Percentiles rank a stretch among this genome's conserved stretches.
Evolutionary conservation across 1,140 invertebrate species (phyloP).

Genomic region (Battus philenor): DNA sequence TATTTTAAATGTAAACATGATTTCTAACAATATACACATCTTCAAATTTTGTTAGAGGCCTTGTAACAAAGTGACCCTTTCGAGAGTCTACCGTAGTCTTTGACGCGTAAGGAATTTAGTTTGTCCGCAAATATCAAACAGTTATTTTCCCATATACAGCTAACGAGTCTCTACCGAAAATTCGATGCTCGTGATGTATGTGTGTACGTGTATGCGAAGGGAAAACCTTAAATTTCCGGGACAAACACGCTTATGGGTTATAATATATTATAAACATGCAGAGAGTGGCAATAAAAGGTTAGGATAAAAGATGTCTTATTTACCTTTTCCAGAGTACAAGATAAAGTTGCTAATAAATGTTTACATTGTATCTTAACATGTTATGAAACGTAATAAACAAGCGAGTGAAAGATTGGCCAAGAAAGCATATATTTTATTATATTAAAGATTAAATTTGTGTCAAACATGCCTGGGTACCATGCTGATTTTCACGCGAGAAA

Average conservation of each 20-base stretch:
- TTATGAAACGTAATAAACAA: too few species aligned
- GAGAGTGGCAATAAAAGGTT: background rate
- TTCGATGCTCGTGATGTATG: too few species aligned
- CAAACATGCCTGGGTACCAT: too few species aligned
- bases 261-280: constrained; percentile 6
- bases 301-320: background rate
- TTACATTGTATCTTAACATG: background rate
- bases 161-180: constrained; percentile 21
- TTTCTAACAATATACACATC: background rate
- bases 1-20: background rate
- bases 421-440: too few species aligned
- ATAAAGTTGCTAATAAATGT: background rate
- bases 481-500: too few species aligned
- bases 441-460: too few species aligned
- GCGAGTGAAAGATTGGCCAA: too few species aligned
- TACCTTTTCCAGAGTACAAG: background rate
- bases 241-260: constrained; percentile 19
- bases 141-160: constrained; percentile 13
- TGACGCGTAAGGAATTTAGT: constrained; percentile 18
- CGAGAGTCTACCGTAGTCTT: background rate
- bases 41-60: constrained; percentile 9
- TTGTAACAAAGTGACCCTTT: constrained; percentile 15
- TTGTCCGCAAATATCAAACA: constrained; percentile 21
- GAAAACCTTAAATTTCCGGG: constrained; percentile 22
- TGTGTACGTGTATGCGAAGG: too few species aligned